phyloP scores from a whole-genome alignment of 2,797 vertebrate genomes.

The Danio aesculapii region DNA sequence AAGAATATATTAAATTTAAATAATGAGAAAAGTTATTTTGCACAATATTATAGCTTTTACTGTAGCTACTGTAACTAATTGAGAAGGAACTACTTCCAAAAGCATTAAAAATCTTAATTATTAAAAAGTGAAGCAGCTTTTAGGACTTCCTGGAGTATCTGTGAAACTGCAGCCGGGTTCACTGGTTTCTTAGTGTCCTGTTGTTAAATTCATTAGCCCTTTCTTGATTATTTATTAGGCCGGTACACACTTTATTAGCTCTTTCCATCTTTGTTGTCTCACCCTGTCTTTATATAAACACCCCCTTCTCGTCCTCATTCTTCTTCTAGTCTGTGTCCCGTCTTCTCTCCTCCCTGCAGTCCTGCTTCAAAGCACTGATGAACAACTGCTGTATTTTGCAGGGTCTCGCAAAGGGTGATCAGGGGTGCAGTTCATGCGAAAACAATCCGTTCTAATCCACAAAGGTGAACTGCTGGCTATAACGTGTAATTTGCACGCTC shows the following conservation, averaged over 20 bases:
- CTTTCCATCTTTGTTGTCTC: constrained; percentile 46
- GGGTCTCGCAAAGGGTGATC: neutral
- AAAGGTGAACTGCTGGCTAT: neutral
- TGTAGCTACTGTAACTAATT: too few species aligned
- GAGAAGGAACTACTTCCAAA: too few species aligned
- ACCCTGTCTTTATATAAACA: constrained; percentile 43
- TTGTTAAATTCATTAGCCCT: constrained; percentile 64
- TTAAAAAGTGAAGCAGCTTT: neutral
- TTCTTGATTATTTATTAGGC: constrained; percentile 67
- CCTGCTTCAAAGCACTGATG: constrained; percentile 44
- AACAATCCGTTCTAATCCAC: constrained; percentile 7
- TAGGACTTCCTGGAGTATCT: neutral
- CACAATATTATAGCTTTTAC: too few species aligned
- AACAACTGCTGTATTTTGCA: constrained; percentile 23
- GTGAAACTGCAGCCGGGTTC: constrained; percentile 40
- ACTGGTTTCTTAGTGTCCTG: constrained; percentile 57
- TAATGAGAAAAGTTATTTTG: too few species aligned
- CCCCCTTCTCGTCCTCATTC: neutral
- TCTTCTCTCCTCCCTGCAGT: constrained; percentile 49
- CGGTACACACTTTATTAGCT: constrained; percentile 73
- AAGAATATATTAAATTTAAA: too few species aligned
- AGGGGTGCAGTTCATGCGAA: neutral
- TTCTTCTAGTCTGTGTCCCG: neutral
- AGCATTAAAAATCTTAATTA: too few species aligned
- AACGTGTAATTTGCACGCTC: neutral